Base-by-base conservation (phyloP, 2,888 invertebrate genomes). In the Cancer borealis region DNA sequence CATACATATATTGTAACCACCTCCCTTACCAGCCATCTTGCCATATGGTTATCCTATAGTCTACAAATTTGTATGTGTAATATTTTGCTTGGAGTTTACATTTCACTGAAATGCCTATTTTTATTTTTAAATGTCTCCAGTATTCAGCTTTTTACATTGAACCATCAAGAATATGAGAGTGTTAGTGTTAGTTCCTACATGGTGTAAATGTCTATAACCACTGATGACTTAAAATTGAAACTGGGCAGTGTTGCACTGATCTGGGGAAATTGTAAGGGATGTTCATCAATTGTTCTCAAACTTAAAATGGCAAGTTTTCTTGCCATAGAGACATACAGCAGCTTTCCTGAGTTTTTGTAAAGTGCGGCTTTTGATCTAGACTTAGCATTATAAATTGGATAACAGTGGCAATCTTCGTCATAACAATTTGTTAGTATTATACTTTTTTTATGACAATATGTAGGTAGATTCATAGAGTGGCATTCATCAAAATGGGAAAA, bases 141-240 rank as follows among this genome's bases (percentile, higher is more conserved):
- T 84, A 84, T 84, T 84, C 84, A 84, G 84, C 84, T 84, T 84
- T 84, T 84, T 39, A 84, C 84, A 84, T 39, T 84, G 84, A 84
- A 84, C 30, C 84, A 39, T 84, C 84, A 84, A 84, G 39, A 84
- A 84, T 84, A 84, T 84, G 84, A 84, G 39, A 84, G 84, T 84
- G 84, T 84, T 84, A 84, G 84, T 84, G 84, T 84, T 84, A 84
- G 84, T 84, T 84, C 84, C 39, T 84, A 84, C 84, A 84, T 84
- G 84, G 84, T 84, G 84, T 84, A 84, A 84, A 84, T 84, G 84
- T 84, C 84, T 84, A 84, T 84, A 84, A 84, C 84, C 84, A 84
- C 84, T 84, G 84, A 84, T 84, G 84, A 84, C 84, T 84, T 84
- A 84, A 84, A 73, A 73, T 26, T 73, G 73, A 73, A 84, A 84